These are phyloP conservation scores for Phragmatobia fuliginosa DNA, from an alignment of 2,888 invertebrate genomes.

Conservation along the genomic window DNA sequence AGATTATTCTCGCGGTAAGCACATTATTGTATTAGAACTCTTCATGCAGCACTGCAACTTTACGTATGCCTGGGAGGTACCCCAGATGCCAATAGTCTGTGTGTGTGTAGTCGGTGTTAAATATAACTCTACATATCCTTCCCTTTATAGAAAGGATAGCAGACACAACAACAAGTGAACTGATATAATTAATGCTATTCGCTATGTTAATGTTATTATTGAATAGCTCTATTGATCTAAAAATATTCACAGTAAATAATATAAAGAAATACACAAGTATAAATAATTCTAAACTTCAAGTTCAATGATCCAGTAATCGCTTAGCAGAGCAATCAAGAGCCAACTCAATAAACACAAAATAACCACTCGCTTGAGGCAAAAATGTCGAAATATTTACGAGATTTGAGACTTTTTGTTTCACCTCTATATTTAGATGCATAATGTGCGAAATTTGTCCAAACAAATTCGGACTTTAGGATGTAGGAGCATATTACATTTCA, in stretches of 20 bases:
- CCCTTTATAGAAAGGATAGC: not conserved
- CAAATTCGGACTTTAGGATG: slow-evolving; percentile 65
- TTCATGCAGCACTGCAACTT: not conserved
- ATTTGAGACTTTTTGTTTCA: slow-evolving; percentile 73
- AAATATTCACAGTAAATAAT: slow-evolving; percentile 45
- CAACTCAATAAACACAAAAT: slow-evolving; percentile 77
- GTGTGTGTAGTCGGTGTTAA: not conserved
- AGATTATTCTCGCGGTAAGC: not conserved
- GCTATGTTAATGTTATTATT: slow-evolving; percentile 13
- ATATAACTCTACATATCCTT: not conserved
- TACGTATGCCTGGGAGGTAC: not conserved
- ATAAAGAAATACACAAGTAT: slow-evolving; percentile 33
- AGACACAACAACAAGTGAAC: not conserved
- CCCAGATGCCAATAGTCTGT: not conserved
- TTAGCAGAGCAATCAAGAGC: slow-evolving; percentile 71
- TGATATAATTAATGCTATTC: not conserved
- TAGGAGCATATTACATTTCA: slow-evolving; percentile 64
- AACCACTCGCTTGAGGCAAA: slow-evolving; percentile 72
- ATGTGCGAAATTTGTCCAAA: slow-evolving; percentile 58
- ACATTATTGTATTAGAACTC: not conserved
- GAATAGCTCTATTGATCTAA: slow-evolving; percentile 26
- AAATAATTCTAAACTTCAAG: slow-evolving; percentile 63
- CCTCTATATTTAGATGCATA: slow-evolving; percentile 66
- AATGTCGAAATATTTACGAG: slow-evolving; percentile 80
- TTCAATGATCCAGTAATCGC: slow-evolving; percentile 77